Base-by-base conservation (phyloP, 2,113 vertebrate species). In the Turnix velox region DNA sequence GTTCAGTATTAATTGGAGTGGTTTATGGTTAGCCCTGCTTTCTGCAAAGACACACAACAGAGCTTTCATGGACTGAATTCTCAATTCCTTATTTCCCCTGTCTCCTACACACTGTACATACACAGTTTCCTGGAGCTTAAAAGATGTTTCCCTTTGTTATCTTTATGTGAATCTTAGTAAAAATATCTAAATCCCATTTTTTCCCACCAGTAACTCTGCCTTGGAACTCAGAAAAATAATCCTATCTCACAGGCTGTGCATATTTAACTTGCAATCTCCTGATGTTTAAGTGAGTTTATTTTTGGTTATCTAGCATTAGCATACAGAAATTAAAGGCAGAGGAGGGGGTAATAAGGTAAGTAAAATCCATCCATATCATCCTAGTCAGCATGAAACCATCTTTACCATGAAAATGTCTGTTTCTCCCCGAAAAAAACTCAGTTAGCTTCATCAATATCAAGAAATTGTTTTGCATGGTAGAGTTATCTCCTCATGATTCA, bases 11-110 rank as follows among this genome's bases (percentile, higher is more conserved):
- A 95, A 95, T 88, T 91, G 27, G 13, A 86, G 16, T 11, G 22
- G 0, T 88, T 84, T 77, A 96, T 88, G 73, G 68, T 90, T 88
- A 74, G 49, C 15, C 14, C 51, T 69, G 27, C 30, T 91, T 83
- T 90, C 79, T 86, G 30, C 19, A 83, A 65, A 55, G 24, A 79
- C 65, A 69, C 13, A 68, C 15, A 15, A 37, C 75, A 92, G 48
- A 24, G 24, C 10, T 87, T 90, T 39, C 30, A 55, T 55, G 28
- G 31, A 54, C 33, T 67, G 82, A 90, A 90, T 84, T 76, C 39
- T 63, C 92, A 79, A 91, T 95, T 91, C 73, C 71, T 93, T 20
- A 80, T 93, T 92, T 84, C 42, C 68, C 11, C 9, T 12, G 8
- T 37, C 25, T 42, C 72, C 31, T 31, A 27, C 6, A 67, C 5